These are phyloP conservation scores for Phymastichus coffea DNA, from an alignment of 1,140 invertebrate genomes.

Conservation along the genomic window DNA sequence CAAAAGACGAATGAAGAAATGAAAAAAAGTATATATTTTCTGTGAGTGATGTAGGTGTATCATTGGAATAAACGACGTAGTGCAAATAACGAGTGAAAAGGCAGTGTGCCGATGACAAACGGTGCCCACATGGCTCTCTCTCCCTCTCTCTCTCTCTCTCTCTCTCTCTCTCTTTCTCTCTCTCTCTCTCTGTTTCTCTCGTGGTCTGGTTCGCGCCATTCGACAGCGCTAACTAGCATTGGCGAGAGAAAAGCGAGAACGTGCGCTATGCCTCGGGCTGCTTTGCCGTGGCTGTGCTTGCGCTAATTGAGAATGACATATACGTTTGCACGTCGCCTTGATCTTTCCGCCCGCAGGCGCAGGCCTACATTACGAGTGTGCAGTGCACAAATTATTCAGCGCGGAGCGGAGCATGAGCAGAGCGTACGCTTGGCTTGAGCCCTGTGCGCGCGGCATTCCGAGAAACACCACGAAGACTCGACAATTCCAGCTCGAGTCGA, in stretches of 20 bases:
- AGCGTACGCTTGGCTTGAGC: slow-evolving; percentile 28
- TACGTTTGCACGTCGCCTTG: slow-evolving; percentile 36
- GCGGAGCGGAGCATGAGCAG: slow-evolving; percentile 37
- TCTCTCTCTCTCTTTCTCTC: slow-evolving; percentile 6
- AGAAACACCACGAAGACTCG: too few relatives aligned
- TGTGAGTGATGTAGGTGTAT: too few relatives aligned
- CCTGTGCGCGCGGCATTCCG: slow-evolving; percentile 43
- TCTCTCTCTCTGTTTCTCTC: not conserved
- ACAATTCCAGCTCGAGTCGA: too few relatives aligned
- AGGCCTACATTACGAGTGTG: not conserved
- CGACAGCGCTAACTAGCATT: slow-evolving; percentile 30
- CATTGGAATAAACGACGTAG: too few relatives aligned
- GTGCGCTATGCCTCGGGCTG: slow-evolving; percentile 8
- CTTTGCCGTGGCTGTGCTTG: slow-evolving; percentile 34
- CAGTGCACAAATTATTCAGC: slow-evolving; percentile 54
- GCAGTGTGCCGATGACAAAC: too few relatives aligned
- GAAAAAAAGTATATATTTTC: too few relatives aligned
- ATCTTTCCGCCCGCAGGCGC: slow-evolving; percentile 33
- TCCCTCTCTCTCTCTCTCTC: too few relatives aligned
- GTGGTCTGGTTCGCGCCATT: too few relatives aligned
- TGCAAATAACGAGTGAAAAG: too few relatives aligned
- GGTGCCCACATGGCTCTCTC: too few relatives aligned
- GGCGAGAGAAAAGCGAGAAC: slow-evolving; percentile 11
- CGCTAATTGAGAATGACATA: slow-evolving; percentile 52
- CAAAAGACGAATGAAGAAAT: too few relatives aligned